Evolutionary conservation across 30 jellyfish, hydroid and myxozoan genomes (phyloP).

Genomic region (Nemopilema nomurai): DNA sequence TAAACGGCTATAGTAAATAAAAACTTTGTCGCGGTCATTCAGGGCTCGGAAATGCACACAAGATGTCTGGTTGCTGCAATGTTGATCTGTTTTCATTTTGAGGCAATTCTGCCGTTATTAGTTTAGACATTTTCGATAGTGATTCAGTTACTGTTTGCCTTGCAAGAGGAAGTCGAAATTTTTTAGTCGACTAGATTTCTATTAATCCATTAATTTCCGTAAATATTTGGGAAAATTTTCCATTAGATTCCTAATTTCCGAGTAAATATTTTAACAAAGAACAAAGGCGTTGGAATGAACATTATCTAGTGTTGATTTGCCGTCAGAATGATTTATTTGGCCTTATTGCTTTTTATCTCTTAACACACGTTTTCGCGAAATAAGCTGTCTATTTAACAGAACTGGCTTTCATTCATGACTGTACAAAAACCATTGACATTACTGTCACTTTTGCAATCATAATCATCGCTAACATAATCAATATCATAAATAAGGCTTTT

Average conservation of each 20-base stretch:
- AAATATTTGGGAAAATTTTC: background rate
- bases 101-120: background rate
- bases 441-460: no score
- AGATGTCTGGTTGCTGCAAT: no score
- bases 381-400: no score
- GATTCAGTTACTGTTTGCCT: background rate
- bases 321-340: background rate
- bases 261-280: background rate
- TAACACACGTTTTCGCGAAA: no score
- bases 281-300: background rate
- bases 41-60: no score
- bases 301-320: background rate
- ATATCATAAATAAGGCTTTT: no score
- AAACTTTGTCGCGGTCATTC: no score
- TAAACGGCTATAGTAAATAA: no score
- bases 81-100: background rate
- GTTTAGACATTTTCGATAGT: background rate
- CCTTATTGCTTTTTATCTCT: background rate
- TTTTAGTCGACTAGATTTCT: background rate
- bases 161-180: background rate
- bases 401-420: no score
- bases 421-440: no score
- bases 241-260: background rate
- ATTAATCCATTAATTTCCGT: background rate
- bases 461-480: no score